Conservation (phyloP, 1,140 invertebrate genomes). For the Ceratina australensis region DNA sequence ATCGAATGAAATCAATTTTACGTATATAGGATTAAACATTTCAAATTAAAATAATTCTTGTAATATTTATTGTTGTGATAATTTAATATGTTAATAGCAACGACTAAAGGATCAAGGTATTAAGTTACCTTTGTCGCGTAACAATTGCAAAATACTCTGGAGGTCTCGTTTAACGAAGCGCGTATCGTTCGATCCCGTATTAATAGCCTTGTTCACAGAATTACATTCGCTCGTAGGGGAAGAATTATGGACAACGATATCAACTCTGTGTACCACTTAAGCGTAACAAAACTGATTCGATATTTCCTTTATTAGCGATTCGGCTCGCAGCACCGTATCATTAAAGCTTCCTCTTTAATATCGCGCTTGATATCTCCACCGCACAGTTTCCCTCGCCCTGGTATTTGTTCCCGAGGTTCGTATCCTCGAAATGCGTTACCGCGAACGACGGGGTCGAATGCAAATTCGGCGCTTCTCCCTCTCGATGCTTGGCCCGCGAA, state of each 20-base stretch:
- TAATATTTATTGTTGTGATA: too few species aligned
- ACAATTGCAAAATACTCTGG: too few species aligned
- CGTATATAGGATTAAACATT: too few species aligned
- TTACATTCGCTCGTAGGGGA: background rate
- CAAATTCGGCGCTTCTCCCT: constrained; percentile 51
- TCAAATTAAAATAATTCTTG: too few species aligned
- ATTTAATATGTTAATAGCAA: too few species aligned
- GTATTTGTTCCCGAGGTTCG: background rate
- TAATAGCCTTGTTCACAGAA: background rate
- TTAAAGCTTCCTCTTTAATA: constrained; percentile 52
- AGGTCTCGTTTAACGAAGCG: background rate
- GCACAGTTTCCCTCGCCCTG: background rate
- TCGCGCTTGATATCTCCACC: constrained; percentile 44
- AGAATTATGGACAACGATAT: background rate
- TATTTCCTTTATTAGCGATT: constrained; percentile 8
- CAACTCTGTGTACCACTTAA: background rate
- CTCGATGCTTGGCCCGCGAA: background rate
- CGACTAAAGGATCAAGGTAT: background rate
- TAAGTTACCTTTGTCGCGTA: background rate
- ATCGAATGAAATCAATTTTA: too few species aligned
- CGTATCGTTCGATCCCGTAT: background rate
- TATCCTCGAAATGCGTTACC: constrained; percentile 43
- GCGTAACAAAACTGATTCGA: constrained; percentile 4
- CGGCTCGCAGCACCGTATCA: background rate
- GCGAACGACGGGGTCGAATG: constrained; percentile 38